Percentiles rank a stretch among this genome's conserved stretches.
phyloP scores from a whole-genome alignment of 2,113 vertebrate species.

The Brienomyrus brachyistius region DNA sequence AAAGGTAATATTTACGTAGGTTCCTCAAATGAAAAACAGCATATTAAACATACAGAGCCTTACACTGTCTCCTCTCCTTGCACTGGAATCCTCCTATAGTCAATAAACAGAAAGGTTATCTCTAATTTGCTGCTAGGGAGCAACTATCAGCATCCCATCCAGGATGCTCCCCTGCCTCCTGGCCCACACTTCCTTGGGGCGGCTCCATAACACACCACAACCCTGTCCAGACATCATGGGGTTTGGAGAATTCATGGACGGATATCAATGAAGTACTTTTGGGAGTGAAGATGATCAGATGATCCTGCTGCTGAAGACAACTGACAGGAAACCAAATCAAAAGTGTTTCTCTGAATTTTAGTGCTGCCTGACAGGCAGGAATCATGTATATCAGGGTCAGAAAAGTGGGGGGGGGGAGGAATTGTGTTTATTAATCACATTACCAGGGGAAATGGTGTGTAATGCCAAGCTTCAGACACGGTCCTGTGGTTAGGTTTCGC shows the following conservation, averaged over 20 bases:
- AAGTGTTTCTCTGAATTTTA: neutral
- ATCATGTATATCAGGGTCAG: neutral
- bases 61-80: neutral
- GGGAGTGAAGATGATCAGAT: neutral
- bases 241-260: neutral
- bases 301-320: neutral
- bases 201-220: neutral
- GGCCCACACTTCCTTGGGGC: neutral
- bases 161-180: neutral
- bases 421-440: neutral
- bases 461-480: neutral
- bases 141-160: neutral
- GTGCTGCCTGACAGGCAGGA: neutral
- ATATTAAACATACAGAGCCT: neutral
- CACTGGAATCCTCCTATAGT: neutral
- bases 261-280: neutral
- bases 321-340: neutral
- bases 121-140: neutral
- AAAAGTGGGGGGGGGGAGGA: neutral
- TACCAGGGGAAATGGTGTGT: neutral
- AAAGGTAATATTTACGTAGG: neutral
- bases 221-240: neutral
- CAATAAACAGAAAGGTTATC: neutral
- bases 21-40: neutral
- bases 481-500: neutral